Evolutionary conservation across 2,888 invertebrate genomes (phyloP).

Genomic region (Xestia ashworthii): DNA sequence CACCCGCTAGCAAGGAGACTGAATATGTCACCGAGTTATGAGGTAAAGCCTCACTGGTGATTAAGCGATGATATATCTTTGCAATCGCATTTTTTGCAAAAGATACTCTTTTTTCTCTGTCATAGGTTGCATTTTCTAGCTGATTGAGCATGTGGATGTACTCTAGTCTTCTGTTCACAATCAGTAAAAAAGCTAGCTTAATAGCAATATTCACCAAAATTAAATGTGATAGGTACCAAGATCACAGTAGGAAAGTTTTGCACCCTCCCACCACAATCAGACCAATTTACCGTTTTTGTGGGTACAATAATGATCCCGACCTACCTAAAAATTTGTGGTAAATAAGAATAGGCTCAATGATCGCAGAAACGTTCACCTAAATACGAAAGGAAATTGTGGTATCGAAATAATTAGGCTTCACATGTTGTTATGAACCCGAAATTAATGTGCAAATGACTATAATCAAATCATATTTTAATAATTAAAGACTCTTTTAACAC

Average conservation of each 20-base stretch:
- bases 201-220: no score
- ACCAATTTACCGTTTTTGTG: background rate
- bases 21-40: conserved; percentile 69
- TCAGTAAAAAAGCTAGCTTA: background rate
- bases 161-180: background rate
- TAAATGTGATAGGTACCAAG: background rate
- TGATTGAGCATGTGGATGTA: background rate
- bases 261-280: rapidly evolving
- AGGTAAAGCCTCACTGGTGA: conserved; percentile 34
- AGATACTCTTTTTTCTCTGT: background rate
- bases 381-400: background rate
- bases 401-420: background rate
- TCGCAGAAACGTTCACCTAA: background rate
- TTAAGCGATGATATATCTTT: conserved; percentile 30
- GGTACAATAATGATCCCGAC: background rate
- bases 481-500: background rate
- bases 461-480: conserved; percentile 9
- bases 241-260: no score
- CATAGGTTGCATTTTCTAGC: conserved; percentile 6
- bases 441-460: conserved; percentile 1
- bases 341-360: background rate
- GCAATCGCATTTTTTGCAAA: background rate
- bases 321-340: background rate
- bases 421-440: background rate
- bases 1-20: conserved; percentile 69